Evolutionary conservation across 1,140 invertebrate species (phyloP).

Genomic region (Grapholita molesta): DNA sequence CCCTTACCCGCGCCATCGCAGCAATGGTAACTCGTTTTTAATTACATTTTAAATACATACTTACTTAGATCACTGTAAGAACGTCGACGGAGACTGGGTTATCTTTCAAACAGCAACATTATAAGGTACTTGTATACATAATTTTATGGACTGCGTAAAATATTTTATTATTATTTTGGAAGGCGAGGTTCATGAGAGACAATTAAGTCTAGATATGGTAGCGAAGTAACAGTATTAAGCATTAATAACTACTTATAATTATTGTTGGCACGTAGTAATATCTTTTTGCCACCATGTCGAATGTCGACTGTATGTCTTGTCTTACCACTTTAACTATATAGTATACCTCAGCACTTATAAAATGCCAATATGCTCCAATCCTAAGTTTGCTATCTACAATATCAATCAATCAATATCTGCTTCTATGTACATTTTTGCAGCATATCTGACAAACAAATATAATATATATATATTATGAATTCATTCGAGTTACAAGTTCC

Average conservation of each 20-base stretch:
- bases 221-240: not conserved
- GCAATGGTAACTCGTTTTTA: conserved; percentile 44
- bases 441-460: not conserved
- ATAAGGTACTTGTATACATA: conserved; percentile 1
- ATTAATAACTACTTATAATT: not conserved
- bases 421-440: not conserved
- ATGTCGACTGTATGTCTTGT: no score
- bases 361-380: not conserved
- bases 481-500: not conserved
- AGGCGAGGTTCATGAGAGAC: not conserved
- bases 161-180: not conserved
- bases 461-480: no score
- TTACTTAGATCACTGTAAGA: conserved; percentile 32
- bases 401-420: not conserved
- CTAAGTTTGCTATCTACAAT: not conserved
- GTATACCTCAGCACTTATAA: not conserved
- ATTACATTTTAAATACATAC: conserved; percentile 43
- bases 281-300: not conserved
- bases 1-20: conserved; percentile 27
- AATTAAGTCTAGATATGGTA: not conserved
- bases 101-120: conserved; percentile 30
- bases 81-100: conserved; percentile 23
- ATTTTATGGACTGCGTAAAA: not conserved
- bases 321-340: not conserved
- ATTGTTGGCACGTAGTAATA: not conserved